A percentile compares a stretch with the other conserved stretches of the same genome.
phyloP scores from a whole-genome alignment of 2,797 vertebrate species.

The Coluber constrictor region DNA sequence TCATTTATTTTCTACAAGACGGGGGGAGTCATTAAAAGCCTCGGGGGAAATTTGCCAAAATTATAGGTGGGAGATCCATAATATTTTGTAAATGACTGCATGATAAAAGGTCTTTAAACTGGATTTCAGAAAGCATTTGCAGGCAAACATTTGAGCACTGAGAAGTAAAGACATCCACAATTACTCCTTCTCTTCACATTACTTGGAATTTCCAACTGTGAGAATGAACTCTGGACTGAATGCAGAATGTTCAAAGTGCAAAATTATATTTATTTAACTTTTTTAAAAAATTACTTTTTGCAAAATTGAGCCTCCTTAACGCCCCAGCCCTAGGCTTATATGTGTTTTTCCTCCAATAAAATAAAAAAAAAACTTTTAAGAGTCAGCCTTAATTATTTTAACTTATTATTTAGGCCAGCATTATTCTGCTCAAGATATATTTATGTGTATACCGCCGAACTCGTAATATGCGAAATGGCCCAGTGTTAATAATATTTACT shows the following conservation, averaged over 20 bases:
- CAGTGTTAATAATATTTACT: neutral
- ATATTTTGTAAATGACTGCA: neutral
- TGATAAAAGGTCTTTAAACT: neutral
- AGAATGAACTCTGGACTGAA: neutral
- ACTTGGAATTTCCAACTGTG: neutral
- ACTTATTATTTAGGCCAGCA: constrained; percentile 47
- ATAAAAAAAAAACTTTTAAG: constrained; percentile 43
- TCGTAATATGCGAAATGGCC: neutral
- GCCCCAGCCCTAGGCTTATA: neutral
- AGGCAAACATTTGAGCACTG: neutral
- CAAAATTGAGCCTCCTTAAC: neutral
- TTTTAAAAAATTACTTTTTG: neutral
- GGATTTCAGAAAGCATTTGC: neutral
- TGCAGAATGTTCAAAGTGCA: neutral
- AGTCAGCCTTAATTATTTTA: constrained; percentile 42
- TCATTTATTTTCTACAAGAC: neutral
- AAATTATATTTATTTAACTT: neutral
- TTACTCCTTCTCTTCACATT: too few relatives aligned
- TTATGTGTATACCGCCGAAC: constrained; percentile 49
- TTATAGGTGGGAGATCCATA: neutral
- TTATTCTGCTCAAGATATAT: constrained; percentile 50
- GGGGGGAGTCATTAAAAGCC: neutral
- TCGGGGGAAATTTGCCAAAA: neutral
- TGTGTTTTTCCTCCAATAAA: constrained; percentile 36
- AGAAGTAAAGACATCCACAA: neutral